A percentile compares a stretch with the other conserved stretches of the same genome.
Evolutionary conservation across 1,140 invertebrate genomes (phyloP).

Genomic region (Heliconius hermathena): DNA sequence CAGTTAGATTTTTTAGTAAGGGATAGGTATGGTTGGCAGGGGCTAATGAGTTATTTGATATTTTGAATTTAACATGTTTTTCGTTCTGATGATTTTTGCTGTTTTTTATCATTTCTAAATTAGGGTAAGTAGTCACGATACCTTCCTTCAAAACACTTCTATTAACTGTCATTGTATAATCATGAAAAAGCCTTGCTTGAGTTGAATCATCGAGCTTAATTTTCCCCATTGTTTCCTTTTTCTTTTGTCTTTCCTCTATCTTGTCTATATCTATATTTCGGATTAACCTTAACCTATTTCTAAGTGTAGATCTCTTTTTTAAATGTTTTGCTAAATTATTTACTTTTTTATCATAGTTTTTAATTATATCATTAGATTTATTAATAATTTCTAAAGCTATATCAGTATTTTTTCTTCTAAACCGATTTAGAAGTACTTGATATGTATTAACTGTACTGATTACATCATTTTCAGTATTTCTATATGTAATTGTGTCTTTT

Average conservation of each 20-base stretch:
- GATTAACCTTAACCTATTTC: neutral
- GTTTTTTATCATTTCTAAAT: neutral
- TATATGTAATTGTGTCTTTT: neutral
- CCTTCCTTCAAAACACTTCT: conserved; percentile 40
- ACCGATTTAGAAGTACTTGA: conserved; percentile 57
- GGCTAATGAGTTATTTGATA: conserved; percentile 46
- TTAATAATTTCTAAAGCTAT: conserved; percentile 19
- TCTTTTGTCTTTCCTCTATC: conserved; percentile 24
- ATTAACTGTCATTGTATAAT: conserved; percentile 64
- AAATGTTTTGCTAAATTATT: conserved; percentile 26
- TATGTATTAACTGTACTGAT: conserved; percentile 47
- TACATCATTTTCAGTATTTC: neutral
- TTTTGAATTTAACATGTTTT: conserved; percentile 16
- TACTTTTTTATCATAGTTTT: neutral
- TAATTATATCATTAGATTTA: conserved; percentile 13
- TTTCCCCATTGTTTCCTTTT: conserved; percentile 61
- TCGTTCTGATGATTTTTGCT: conserved; percentile 15
- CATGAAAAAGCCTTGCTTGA: conserved; percentile 63
- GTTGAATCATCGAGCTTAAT: conserved; percentile 66
- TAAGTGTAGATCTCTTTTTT: conserved; percentile 16
- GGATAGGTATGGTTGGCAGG: conserved; percentile 44
- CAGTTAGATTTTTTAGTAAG: conserved; percentile 44
- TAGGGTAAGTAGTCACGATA: neutral
- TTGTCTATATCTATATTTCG: conserved; percentile 7
- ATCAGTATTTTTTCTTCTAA: conserved; percentile 56